A percentile compares a stretch with the other conserved stretches of the same genome.
Evolutionary conservation across 2,797 vertebrate species (phyloP).

Genomic region (Babyrousa celebensis): DNA sequence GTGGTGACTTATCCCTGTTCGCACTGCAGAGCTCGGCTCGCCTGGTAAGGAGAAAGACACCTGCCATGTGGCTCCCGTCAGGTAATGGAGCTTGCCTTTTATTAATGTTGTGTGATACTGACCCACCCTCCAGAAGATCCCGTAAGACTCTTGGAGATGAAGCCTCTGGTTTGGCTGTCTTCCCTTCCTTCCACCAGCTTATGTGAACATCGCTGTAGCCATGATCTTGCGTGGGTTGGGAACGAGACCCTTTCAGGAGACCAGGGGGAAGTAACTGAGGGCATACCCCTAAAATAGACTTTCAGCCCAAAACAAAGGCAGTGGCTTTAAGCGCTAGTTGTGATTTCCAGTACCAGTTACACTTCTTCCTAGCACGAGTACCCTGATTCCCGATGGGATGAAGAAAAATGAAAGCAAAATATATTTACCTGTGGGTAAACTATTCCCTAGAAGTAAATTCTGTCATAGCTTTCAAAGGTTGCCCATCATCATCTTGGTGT

Average conservation of each 20-base stretch:
- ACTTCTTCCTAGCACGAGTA: neutral
- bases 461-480: constrained; percentile 4
- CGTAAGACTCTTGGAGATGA: neutral
- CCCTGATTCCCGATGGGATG: neutral
- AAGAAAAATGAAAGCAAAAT: neutral
- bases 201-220: fast-evolving
- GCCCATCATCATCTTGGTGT: neutral
- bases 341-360: neutral
- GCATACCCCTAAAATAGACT: neutral
- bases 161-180: neutral
- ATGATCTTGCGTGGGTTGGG: no score
- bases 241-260: neutral
- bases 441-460: neutral
- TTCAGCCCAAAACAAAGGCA: neutral
- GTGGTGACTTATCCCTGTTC: neutral
- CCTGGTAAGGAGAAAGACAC: neutral
- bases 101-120: neutral
- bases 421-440: neutral
- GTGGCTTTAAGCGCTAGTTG: neutral
- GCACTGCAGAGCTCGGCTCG: neutral
- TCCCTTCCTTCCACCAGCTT: neutral
- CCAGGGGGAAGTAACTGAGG: neutral
- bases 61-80: neutral
- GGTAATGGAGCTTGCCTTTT: neutral
- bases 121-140: neutral